Percentiles rank a stretch among this genome's conserved stretches.
phyloP scores from a whole-genome alignment of 2,797 vertebrate species.

The Petrocephalus sullivani region DNA sequence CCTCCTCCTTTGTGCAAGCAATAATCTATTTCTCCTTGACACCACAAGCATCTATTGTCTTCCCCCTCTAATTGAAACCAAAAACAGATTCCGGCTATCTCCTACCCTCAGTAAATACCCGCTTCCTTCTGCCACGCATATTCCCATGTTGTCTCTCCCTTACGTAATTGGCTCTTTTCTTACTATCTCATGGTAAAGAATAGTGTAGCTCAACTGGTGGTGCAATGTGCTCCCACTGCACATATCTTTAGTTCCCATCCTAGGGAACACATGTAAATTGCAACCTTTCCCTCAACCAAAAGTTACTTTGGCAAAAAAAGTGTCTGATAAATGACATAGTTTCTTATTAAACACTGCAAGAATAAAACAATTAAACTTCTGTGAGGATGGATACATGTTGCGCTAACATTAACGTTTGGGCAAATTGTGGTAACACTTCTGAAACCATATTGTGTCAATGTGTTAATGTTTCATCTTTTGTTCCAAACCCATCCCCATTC shows the following conservation, averaged over 20 bases:
- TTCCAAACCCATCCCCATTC: background rate
- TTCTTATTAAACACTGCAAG: background rate
- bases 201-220: background rate
- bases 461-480: background rate
- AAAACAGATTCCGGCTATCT: slow-evolving; percentile 18
- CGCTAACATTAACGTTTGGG: background rate
- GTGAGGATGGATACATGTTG: background rate
- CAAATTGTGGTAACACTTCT: background rate
- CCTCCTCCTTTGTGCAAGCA: slow-evolving; percentile 39
- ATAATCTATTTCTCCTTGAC: slow-evolving; percentile 33
- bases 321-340: background rate
- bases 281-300: background rate
- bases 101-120: slow-evolving; percentile 25
- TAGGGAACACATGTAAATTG: background rate
- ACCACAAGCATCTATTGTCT: slow-evolving; percentile 39
- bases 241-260: background rate
- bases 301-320: background rate
- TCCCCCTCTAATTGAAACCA: slow-evolving; percentile 29
- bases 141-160: background rate
- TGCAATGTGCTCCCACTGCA: background rate
- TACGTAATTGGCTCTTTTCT: background rate
- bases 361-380: background rate
- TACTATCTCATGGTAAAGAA: background rate
- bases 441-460: background rate
- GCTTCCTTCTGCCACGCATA: slow-evolving; percentile 14